Conservation (phyloP, 2,797 vertebrate genomes). For the Myotis pilosus region DNA sequence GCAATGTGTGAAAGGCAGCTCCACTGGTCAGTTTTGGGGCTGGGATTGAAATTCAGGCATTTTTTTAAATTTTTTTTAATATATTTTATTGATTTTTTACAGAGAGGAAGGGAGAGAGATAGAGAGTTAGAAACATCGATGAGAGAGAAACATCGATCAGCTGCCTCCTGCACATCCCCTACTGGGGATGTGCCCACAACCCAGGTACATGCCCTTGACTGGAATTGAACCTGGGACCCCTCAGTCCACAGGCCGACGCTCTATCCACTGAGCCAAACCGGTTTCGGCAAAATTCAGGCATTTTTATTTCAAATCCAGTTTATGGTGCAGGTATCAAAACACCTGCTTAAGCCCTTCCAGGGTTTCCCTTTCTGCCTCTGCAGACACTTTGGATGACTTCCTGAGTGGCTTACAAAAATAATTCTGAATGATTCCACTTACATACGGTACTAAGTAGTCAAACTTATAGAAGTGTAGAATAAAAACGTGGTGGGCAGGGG, state of each 20-base stretch:
- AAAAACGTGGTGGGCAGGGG: neutral
- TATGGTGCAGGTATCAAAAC: neutral
- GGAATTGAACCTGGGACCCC: too few species aligned
- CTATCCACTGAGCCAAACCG: too few species aligned
- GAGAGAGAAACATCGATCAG: too few species aligned
- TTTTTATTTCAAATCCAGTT: neutral
- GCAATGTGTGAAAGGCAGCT: neutral
- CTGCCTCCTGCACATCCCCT: too few species aligned
- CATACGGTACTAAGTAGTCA: neutral
- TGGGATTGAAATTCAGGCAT: neutral
- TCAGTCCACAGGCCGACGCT: too few species aligned
- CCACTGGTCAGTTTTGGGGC: neutral
- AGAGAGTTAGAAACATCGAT: too few species aligned
- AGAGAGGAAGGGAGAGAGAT: too few species aligned
- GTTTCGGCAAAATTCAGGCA: neutral
- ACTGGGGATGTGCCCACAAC: too few species aligned
- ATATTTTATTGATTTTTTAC: too few species aligned
- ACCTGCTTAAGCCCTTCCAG: neutral
- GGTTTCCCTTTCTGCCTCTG: neutral
- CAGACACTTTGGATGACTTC: neutral
- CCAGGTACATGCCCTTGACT: too few species aligned
- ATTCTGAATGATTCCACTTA: neutral
- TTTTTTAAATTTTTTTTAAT: too few species aligned
- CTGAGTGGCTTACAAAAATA: neutral
- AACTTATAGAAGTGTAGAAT: neutral